A percentile compares a stretch with the other conserved stretches of the same genome.
These are phyloP conservation scores for Notocelia uddmanniana DNA, from an alignment of 2,888 invertebrate species.

Conservation along the genomic window DNA sequence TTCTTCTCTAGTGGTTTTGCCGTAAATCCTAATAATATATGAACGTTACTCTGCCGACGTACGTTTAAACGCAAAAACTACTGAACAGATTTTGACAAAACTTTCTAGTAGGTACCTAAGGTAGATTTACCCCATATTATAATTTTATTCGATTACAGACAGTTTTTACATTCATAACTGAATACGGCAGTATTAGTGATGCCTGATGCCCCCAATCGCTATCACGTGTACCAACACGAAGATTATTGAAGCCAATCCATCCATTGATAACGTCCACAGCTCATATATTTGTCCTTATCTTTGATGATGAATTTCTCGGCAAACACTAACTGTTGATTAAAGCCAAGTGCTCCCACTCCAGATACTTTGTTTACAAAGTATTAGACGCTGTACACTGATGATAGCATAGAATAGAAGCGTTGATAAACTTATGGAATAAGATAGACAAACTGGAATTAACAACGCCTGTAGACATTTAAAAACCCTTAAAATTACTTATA, in stretches of 20 bases:
- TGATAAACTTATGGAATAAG: conserved; percentile 17
- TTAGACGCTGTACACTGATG: conserved; percentile 3
- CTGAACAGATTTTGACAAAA: no score
- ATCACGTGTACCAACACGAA: not conserved
- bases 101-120: no score
- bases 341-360: conserved; percentile 21
- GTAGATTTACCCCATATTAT: no score
- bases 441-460: conserved; percentile 6
- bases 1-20: not conserved
- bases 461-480: not conserved
- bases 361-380: conserved; percentile 25
- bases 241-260: conserved; percentile 18
- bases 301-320: conserved; percentile 31
- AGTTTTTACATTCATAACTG: not conserved
- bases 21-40: not conserved
- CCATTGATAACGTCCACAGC: conserved; percentile 23
- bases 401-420: conserved; percentile 8
- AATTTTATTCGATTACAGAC: not conserved
- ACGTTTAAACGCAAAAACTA: no score
- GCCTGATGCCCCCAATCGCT: not conserved
- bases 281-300: conserved; percentile 28
- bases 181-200: not conserved
- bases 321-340: conserved; percentile 24
- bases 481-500: no score
- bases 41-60: no score